phyloP scores from a whole-genome alignment of 2,888 invertebrate species.

The Spodoptera littoralis region DNA sequence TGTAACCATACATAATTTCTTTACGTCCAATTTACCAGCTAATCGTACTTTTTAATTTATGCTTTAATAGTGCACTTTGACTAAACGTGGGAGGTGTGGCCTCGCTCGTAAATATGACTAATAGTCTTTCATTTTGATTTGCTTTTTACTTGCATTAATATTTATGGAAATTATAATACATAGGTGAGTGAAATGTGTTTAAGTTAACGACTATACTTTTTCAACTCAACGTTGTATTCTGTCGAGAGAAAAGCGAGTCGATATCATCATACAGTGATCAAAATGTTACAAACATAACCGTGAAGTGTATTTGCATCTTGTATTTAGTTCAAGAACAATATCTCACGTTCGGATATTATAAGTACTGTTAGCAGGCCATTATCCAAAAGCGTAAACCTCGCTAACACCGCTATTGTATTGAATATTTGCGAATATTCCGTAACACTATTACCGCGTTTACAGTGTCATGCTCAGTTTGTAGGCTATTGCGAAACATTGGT shows the following conservation, averaged over 20 bases:
- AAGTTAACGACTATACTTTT: no score
- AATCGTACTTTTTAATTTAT: conserved; percentile 67
- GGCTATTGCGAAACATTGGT: conserved; percentile 67
- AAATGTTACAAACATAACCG: conserved; percentile 20
- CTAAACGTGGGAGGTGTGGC: conserved; percentile 61
- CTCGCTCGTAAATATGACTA: conserved; percentile 58
- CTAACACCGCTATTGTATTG: conserved; percentile 56
- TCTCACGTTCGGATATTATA: conserved; percentile 29
- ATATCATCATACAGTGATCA: conserved; percentile 23
- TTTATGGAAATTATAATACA: conserved; percentile 23
- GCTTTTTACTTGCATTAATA: conserved; percentile 39
- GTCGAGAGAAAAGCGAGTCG: conserved; percentile 1
- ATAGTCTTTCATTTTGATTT: conserved; percentile 49
- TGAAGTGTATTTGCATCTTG: conserved; percentile 41
- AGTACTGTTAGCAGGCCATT: conserved; percentile 43
- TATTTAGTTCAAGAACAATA: conserved; percentile 53
- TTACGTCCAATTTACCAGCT: conserved; percentile 64
- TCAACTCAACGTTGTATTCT: no score
- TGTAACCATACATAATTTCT: conserved; percentile 66
- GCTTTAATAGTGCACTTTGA: conserved; percentile 65
- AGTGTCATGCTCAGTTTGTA: conserved; percentile 64
- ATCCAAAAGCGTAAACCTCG: conserved; percentile 43
- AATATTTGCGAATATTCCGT: conserved; percentile 56
- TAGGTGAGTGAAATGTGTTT: no score
- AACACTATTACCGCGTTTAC: conserved; percentile 55